Evolutionary conservation across 2,888 invertebrate genomes (phyloP).

Genomic region (Lepidonotus clava): DNA sequence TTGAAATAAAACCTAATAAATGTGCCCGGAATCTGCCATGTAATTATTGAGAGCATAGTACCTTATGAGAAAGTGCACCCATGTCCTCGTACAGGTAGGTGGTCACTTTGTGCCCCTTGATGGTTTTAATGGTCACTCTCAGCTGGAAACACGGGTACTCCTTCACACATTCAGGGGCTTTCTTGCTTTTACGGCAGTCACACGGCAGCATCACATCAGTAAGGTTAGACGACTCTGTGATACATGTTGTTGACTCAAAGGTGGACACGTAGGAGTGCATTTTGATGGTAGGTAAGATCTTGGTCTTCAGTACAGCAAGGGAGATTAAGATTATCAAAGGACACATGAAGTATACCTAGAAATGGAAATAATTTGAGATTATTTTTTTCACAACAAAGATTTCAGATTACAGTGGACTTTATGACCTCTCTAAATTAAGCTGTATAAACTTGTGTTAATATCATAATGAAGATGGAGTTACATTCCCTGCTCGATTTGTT

Average conservation of each 20-base stretch:
- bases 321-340: neutral
- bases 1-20: too few relatives aligned
- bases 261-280: neutral
- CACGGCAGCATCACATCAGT: constrained; percentile 5
- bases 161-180: neutral
- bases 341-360: constrained; percentile 30
- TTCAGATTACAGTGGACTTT: too few relatives aligned
- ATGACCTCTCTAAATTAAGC: too few relatives aligned
- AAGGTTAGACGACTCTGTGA: neutral
- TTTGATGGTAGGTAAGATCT: neutral
- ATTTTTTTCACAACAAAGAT: too few relatives aligned
- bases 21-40: too few relatives aligned
- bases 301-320: neutral
- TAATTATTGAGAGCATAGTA: too few relatives aligned
- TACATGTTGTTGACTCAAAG: neutral
- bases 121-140: neutral
- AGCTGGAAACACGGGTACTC: constrained; percentile 22
- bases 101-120: neutral
- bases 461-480: too few relatives aligned
- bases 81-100: constrained; percentile 39
- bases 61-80: neutral
- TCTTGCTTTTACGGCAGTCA: neutral
- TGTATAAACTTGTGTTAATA: too few relatives aligned
- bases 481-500: too few relatives aligned
- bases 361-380: too few relatives aligned